These are phyloP conservation scores for Zophobas atratus DNA, from an alignment of 1,140 invertebrate species.

Conservation along the genomic window DNA sequence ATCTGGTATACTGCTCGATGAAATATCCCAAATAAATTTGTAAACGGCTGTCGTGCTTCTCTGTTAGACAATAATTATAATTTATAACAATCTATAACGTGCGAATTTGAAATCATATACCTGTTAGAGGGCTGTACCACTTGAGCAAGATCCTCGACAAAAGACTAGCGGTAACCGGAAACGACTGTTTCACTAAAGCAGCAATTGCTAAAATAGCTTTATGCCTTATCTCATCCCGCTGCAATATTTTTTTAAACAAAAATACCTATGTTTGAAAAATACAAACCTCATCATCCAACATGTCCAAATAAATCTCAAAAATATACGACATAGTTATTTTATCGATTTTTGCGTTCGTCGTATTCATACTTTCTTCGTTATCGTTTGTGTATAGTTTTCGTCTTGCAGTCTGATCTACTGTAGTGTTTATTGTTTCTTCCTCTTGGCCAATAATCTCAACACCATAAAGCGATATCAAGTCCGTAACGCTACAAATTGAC, in stretches of 20 bases:
- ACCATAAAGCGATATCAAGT: conserved; percentile 55
- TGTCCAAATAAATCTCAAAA: conserved; percentile 57
- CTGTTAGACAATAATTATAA: conserved; percentile 43
- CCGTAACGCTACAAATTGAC: conserved; percentile 46
- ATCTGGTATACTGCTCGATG: conserved; percentile 45
- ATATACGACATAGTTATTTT: conserved; percentile 50
- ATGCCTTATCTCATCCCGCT: conserved; percentile 53
- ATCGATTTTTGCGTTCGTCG: conserved; percentile 10
- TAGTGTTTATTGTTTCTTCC: conserved; percentile 16
- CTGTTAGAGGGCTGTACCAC: conserved; percentile 59
- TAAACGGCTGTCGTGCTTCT: conserved; percentile 37
- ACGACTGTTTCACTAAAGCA: conserved; percentile 48
- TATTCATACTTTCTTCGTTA: conserved; percentile 3
- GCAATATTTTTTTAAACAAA: conserved; percentile 24
- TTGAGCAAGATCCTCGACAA: conserved; percentile 57
- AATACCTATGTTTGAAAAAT: conserved; percentile 28
- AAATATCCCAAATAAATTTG: conserved; percentile 52
- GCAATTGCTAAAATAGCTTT: conserved; percentile 44
- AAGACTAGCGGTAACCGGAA: conserved; percentile 49
- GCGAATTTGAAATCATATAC: conserved; percentile 43
- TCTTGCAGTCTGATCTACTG: conserved; percentile 8
- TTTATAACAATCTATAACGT: conserved; percentile 9
- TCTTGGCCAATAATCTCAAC: conserved; percentile 47
- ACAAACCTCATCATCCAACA: conserved; percentile 61
- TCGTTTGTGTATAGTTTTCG: conserved; percentile 49